Evolutionary conservation across 2,113 vertebrate genomes (phyloP).

Genomic region (Pterocles gutturalis): DNA sequence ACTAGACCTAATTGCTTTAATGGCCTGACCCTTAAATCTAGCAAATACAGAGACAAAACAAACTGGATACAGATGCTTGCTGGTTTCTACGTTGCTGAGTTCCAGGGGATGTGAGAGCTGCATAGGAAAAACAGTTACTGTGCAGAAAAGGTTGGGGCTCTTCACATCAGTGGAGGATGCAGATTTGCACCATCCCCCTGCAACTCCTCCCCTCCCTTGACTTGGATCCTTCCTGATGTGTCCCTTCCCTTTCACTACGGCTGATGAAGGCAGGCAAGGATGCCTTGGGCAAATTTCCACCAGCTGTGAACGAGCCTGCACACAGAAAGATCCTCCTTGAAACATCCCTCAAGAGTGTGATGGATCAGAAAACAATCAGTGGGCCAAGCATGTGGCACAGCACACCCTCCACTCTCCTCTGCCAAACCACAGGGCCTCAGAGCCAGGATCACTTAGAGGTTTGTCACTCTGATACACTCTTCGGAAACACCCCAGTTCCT

Average conservation of each 20-base stretch:
- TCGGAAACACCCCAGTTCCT: not conserved
- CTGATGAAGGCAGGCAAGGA: not conserved
- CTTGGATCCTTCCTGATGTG: not conserved
- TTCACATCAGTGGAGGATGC: not conserved
- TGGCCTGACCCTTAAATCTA: not conserved
- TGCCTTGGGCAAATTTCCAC: not conserved
- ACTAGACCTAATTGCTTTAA: not conserved
- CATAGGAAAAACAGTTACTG: not conserved
- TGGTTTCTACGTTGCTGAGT: not conserved
- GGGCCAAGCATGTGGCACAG: not conserved
- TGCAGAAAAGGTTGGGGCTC: fast-evolving
- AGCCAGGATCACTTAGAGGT: not conserved
- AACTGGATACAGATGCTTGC: not conserved
- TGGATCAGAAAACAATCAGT: not conserved
- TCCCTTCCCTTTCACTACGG: not conserved
- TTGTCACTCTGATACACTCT: not conserved
- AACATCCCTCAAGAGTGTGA: not conserved
- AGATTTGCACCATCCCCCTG: not conserved
- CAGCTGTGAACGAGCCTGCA: not conserved
- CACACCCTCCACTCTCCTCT: not conserved
- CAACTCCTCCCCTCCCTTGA: not conserved
- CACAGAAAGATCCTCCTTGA: not conserved
- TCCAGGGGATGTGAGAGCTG: not conserved
- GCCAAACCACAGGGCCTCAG: not conserved
- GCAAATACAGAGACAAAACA: not conserved